Conservation (phyloP, 2,113 vertebrate genomes). For the Gobius niger region DNA sequence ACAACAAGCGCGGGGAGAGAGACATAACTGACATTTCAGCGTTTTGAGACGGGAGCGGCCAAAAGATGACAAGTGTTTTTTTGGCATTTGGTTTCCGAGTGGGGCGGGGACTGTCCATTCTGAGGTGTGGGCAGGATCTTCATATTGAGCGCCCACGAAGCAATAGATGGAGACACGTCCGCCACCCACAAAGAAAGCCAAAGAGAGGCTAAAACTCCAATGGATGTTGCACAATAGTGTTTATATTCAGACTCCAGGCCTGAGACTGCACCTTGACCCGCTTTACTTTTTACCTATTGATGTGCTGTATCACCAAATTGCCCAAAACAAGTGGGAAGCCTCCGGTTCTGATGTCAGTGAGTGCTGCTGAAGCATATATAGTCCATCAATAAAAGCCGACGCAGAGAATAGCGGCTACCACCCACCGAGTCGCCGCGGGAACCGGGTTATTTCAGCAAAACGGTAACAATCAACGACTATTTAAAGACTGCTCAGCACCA, state of each 20-base stretch:
- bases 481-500: slow-evolving; percentile 31
- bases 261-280: neutral
- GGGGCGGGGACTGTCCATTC: slow-evolving; percentile 31
- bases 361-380: slow-evolving; percentile 25
- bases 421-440: slow-evolving; percentile 47
- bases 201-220: slow-evolving; percentile 19
- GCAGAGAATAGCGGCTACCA: slow-evolving; percentile 49
- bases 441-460: slow-evolving; percentile 48
- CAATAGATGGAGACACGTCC: slow-evolving; percentile 41
- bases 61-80: slow-evolving; percentile 24
- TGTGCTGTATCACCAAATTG: slow-evolving; percentile 19
- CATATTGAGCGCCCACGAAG: slow-evolving; percentile 36
- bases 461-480: slow-evolving; percentile 53
- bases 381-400: slow-evolving; percentile 41
- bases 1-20: slow-evolving; percentile 7
- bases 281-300: slow-evolving; percentile 14
- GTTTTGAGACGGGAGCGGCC: slow-evolving; percentile 18
- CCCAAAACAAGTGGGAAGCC: slow-evolving; percentile 24
- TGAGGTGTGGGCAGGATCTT: slow-evolving; percentile 46
- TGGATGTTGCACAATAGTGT: slow-evolving; percentile 1
- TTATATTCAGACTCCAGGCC: neutral
- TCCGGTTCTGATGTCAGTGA: slow-evolving; percentile 26
- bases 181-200: slow-evolving; percentile 38
- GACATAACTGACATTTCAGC: slow-evolving; percentile 17
- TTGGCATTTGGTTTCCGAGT: slow-evolving; percentile 36